Base-by-base conservation (phyloP, 2,797 vertebrate species). In the Dermochelys coriacea region DNA sequence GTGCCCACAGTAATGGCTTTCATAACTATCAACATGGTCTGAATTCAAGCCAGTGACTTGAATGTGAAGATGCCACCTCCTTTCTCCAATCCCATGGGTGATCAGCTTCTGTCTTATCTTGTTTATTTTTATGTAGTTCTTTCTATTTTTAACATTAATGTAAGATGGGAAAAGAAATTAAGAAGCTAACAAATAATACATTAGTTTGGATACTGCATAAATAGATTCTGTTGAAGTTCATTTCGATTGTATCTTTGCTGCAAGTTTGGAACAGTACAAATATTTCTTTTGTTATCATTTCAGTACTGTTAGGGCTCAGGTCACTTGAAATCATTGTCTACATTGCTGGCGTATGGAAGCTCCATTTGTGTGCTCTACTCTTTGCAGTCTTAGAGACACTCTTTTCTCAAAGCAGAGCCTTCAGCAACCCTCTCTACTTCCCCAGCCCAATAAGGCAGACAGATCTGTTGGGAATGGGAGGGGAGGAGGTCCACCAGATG, bases 331-430 rank as follows among this genome's bases (percentile, higher is more conserved):
- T 85, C 80, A 85, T 47, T 1, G 0, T 61, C 51, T 82, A 55
- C 82, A 90, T 79, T 95, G 54, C 80, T 93, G 91, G 91, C 54
- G 79, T 61, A 15, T n/a, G 27, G 78, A 92, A 89, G 57, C 15
- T 37, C 81, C n/a, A 10, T 87, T 90, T 79, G 23, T 21, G 3
- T 77, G 7, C 57, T 74, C 16, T 59, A 74, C 80, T 80, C 19
- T 68, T 93, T 89, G 34, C 4, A 85, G 37, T 12, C 54, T 11
- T 91, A 37, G 49, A 86, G 54, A 31, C 37, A 81, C 12, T 61
- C 31, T 85, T 94, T 88, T 85, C 3, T 1, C 45, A 61, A 21
- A 88, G 2, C 45, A 52, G 29, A 79, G 82, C 91, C 82, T 96
- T 91, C 59, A 86, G 50, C 87, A 61, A 21, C 23, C 14, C 23